phyloP scores from a whole-genome alignment of 92 coral and sea anemone genomes.

The Siderastrea radians region DNA sequence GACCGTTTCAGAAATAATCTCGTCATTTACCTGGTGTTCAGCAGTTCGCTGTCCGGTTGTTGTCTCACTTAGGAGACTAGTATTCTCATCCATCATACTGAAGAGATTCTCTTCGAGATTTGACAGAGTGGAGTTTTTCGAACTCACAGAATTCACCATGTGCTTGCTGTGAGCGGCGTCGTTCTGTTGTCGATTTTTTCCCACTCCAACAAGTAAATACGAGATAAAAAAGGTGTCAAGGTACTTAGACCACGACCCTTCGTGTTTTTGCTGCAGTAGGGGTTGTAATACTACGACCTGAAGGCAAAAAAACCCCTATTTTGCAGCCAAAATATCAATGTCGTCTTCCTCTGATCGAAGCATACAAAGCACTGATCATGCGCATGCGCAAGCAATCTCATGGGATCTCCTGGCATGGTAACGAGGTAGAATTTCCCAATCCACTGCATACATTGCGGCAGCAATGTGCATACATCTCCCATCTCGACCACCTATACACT shows the following conservation, averaged over 20 bases:
- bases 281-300: not conserved
- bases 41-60: not conserved
- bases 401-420: too few relatives aligned
- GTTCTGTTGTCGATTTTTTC: not conserved
- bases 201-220: not conserved
- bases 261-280: not conserved
- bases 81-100: not conserved
- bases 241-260: constrained; percentile 8
- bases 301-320: not conserved
- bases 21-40: not conserved
- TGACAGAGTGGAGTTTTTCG: not conserved
- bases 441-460: too few relatives aligned
- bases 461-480: too few relatives aligned
- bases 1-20: not conserved
- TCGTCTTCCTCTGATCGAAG: too few relatives aligned
- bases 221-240: not conserved
- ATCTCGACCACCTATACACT: too few relatives aligned
- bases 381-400: too few relatives aligned
- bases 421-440: too few relatives aligned
- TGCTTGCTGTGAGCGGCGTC: not conserved
- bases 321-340: not conserved
- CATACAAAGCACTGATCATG: too few relatives aligned
- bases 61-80: not conserved
- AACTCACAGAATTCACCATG: not conserved
- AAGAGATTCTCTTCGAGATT: not conserved